Percentiles rank a stretch among this genome's conserved stretches.
phyloP scores from a whole-genome alignment of 2,797 vertebrate species.

The Enteromius unitaeniatus region DNA sequence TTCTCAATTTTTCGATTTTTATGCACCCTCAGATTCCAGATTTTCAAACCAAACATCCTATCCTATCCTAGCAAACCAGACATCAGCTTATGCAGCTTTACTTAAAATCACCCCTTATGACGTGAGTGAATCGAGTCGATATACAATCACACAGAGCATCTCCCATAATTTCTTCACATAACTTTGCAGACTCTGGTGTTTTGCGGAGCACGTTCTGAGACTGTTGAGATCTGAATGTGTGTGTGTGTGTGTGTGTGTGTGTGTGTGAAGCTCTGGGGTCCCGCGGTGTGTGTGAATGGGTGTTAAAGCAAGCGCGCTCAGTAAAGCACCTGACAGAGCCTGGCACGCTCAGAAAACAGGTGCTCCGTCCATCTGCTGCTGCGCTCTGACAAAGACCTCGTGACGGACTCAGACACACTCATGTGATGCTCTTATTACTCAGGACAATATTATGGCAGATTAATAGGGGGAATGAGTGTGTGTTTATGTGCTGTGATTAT shows the following conservation, averaged over 20 bases:
- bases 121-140: neutral
- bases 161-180: neutral
- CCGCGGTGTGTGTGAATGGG: conserved; percentile 53
- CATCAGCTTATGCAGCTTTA: no score
- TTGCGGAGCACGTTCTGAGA: neutral
- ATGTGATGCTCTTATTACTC: conserved; percentile 42
- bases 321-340: conserved; percentile 54
- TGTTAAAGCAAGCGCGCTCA: conserved; percentile 34
- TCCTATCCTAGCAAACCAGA: no score
- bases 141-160: neutral
- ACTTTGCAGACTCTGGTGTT: neutral
- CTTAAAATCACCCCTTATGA: no score
- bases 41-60: no score
- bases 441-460: conserved; percentile 46
- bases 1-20: no score
- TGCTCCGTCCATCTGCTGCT: conserved; percentile 61
- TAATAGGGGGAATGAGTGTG: conserved; percentile 54
- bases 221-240: neutral
- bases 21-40: no score
- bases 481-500: conserved; percentile 51
- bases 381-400: conserved; percentile 53
- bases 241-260: no score
- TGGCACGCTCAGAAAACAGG: conserved; percentile 57
- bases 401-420: conserved; percentile 44
- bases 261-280: conserved; percentile 31